Evolutionary conservation across 2,113 vertebrate species (phyloP).

Genomic region (Polyodon spathula): DNA sequence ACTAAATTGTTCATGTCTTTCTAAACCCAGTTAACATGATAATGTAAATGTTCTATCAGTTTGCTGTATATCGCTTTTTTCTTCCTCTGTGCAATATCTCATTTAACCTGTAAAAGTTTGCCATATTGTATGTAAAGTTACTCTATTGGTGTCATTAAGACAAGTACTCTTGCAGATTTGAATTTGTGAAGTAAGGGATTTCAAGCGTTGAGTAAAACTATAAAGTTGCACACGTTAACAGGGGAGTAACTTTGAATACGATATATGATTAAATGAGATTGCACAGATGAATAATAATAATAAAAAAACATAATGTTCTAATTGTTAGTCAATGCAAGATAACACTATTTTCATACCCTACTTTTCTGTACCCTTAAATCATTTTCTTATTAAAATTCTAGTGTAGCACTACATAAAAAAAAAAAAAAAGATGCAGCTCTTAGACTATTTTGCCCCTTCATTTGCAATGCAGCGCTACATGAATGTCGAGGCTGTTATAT

Average conservation of each 20-base stretch:
- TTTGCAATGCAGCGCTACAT: constrained; percentile 61
- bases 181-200: constrained; percentile 59
- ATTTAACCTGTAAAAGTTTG: constrained; percentile 84
- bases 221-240: constrained; percentile 20
- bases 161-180: constrained; percentile 51
- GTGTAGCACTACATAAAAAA: constrained; percentile 70
- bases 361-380: constrained; percentile 73
- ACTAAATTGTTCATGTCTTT: constrained; percentile 79
- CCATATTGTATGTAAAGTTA: constrained; percentile 66
- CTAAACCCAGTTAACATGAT: constrained; percentile 82
- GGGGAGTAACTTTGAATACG: too few relatives aligned
- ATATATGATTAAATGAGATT: too few relatives aligned
- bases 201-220: constrained; percentile 50
- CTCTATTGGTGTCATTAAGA: constrained; percentile 64
- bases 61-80: constrained; percentile 87
- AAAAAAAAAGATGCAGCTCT: constrained; percentile 62
- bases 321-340: constrained; percentile 64
- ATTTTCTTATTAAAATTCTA: constrained; percentile 81
- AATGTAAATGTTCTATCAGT: constrained; percentile 88
- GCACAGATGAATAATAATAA: constrained; percentile 43
- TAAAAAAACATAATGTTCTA: constrained; percentile 59
- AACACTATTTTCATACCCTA: constrained; percentile 93
- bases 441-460: constrained; percentile 67
- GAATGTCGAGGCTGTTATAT: constrained; percentile 68
- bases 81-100: constrained; percentile 98